These are phyloP conservation scores for Choloepus didactylus DNA, from an alignment of 2,797 vertebrate species.

Conservation along the genomic window DNA sequence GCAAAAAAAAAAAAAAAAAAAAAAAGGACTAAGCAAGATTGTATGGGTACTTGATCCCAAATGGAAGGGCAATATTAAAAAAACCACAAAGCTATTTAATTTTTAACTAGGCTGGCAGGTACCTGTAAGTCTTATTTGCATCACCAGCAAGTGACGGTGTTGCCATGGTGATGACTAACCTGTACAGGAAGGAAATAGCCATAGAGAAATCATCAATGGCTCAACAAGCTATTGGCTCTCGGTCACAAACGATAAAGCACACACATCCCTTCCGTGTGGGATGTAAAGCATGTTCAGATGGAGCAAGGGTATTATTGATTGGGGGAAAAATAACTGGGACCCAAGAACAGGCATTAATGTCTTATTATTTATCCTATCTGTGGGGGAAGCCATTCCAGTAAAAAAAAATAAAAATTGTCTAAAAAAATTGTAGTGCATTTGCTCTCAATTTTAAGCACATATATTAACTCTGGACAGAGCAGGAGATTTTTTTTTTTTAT, in stretches of 20 bases:
- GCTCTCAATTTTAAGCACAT: background rate
- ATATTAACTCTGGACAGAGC: background rate
- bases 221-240: background rate
- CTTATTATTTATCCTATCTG: background rate
- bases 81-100: background rate
- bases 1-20: background rate
- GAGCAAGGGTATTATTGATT: background rate
- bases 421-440: background rate
- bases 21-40: background rate
- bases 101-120: conserved; percentile 16
- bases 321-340: background rate
- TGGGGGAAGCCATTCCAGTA: background rate
- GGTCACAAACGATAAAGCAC: background rate
- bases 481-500: background rate
- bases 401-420: background rate
- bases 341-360: background rate
- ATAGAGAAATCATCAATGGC: background rate
- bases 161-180: conserved; percentile 52
- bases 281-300: background rate
- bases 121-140: conserved; percentile 18
- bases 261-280: background rate
- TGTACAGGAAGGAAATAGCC: conserved; percentile 41
- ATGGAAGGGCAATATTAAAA: background rate
- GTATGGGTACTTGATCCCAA: background rate
- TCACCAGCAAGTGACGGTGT: background rate